phyloP scores from a whole-genome alignment of 2,113 vertebrate species.

The Columbina picui region DNA sequence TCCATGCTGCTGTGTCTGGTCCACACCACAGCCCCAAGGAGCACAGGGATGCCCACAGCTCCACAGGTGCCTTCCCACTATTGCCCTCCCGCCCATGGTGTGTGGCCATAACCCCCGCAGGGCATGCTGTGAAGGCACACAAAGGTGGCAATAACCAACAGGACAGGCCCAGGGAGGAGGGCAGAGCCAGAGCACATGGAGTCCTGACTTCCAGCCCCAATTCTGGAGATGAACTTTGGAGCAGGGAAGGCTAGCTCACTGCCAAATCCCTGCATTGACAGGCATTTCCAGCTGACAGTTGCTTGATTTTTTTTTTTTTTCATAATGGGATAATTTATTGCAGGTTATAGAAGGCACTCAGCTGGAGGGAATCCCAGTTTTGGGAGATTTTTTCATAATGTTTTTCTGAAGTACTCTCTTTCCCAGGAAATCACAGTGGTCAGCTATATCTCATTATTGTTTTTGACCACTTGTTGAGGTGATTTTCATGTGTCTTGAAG shows the following conservation, averaged over 20 bases:
- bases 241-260: background rate
- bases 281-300: background rate
- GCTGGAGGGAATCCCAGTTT: slow-evolving; percentile 43
- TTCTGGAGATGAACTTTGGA: background rate
- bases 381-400: slow-evolving; percentile 18
- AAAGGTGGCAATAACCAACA: background rate
- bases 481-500: background rate
- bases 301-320: background rate
- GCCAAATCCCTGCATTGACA: background rate
- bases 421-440: background rate
- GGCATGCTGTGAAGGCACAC: rapidly evolving
- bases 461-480: background rate
- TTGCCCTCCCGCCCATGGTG: background rate
- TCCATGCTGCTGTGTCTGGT: rapidly evolving
- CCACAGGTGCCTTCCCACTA: background rate
- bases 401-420: background rate
- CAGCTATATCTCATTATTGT: background rate
- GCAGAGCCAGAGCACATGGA: background rate
- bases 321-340: slow-evolving; percentile 15
- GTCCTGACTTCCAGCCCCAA: background rate
- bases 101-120: rapidly evolving
- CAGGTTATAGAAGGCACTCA: slow-evolving; percentile 20
- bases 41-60: background rate
- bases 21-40: rapidly evolving
- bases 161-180: background rate